Conservation (phyloP, 2,113 vertebrate genomes). For the Theristicus caerulescens region DNA sequence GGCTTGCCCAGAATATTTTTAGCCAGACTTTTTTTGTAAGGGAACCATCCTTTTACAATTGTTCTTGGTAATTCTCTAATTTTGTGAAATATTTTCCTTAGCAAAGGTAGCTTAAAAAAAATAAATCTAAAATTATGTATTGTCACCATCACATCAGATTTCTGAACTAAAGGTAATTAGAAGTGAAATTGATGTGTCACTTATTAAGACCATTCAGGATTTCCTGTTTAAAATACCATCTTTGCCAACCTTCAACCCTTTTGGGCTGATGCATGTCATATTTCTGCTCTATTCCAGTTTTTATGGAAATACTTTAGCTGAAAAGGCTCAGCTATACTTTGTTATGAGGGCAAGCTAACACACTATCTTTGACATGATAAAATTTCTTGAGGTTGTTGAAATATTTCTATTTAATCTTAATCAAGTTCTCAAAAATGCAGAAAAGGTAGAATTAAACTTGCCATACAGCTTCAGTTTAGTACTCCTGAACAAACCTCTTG, state of each 20-base stretch:
- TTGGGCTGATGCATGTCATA: background rate
- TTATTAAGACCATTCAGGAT: background rate
- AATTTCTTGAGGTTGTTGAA: background rate
- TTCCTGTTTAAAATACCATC: background rate
- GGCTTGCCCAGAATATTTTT: background rate
- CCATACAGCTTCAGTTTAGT: background rate
- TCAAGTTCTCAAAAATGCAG: background rate
- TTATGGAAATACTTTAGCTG: background rate
- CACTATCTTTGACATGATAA: background rate
- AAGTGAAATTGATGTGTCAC: background rate
- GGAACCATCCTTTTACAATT: background rate
- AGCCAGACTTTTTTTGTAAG: background rate
- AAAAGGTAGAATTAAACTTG: background rate
- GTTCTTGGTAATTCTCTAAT: background rate
- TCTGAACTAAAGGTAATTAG: background rate
- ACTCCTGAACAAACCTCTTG: background rate
- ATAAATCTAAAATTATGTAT: background rate
- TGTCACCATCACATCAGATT: background rate
- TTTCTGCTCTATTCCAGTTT: background rate
- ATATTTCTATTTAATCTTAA: background rate
- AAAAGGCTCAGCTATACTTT: background rate
- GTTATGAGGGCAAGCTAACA: background rate
- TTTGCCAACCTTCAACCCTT: background rate
- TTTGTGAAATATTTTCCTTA: background rate
- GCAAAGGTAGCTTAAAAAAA: background rate